phyloP scores from a whole-genome alignment of 2,113 vertebrate genomes.

The Seriola rivoliana region DNA sequence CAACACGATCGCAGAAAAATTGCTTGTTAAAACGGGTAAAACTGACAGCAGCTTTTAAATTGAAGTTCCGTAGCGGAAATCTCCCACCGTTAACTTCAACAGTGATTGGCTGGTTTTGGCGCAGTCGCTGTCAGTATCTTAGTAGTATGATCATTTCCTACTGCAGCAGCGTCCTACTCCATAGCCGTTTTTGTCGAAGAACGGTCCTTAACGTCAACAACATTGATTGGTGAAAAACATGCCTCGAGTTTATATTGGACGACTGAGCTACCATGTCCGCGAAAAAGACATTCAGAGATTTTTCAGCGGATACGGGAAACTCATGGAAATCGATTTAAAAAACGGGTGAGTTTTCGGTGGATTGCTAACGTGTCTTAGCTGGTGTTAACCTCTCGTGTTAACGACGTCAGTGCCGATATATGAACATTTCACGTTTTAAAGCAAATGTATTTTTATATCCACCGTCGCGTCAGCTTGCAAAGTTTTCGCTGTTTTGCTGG shows the following conservation, averaged over 20 bases:
- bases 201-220: neutral
- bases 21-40: neutral
- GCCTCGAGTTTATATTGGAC: conserved; percentile 94
- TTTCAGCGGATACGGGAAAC: conserved; percentile 94
- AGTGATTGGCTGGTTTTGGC: conserved; percentile 50
- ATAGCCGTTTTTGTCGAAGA: neutral
- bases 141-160: too few species aligned
- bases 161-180: neutral
- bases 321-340: conserved; percentile 93
- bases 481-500: fast-evolving
- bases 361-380: neutral
- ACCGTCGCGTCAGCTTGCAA: fast-evolving
- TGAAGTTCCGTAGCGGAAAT: conserved; percentile 21
- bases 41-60: conserved; percentile 21
- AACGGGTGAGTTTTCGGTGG: conserved; percentile 87
- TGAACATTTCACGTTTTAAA: neutral
- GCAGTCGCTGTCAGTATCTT: too few species aligned
- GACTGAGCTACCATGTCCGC: conserved; percentile 92
- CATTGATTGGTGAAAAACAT: conserved; percentile 64
- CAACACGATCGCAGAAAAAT: neutral
- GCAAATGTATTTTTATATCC: fast-evolving
- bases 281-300: conserved; percentile 94
- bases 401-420: neutral
- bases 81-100: fast-evolving
- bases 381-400: neutral